These are phyloP conservation scores for Trachops cirrhosus DNA, from an alignment of 2,797 vertebrate genomes.

Conservation along the genomic window DNA sequence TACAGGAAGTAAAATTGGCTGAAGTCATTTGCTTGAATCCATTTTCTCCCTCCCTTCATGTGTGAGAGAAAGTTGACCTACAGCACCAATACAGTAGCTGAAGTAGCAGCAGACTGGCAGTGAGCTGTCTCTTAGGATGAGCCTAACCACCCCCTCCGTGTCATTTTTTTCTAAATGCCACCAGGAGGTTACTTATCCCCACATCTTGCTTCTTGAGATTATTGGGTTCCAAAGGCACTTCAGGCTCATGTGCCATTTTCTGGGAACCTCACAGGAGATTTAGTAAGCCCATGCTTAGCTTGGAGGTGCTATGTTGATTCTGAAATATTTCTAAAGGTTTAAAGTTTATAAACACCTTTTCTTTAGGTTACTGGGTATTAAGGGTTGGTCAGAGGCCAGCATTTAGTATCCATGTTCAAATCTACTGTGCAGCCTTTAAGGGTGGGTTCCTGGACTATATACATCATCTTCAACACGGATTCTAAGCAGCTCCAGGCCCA, in stretches of 20 bases:
- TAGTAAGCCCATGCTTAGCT: not conserved
- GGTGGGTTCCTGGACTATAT: not conserved
- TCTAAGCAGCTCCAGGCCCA: not conserved
- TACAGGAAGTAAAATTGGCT: conserved; percentile 22
- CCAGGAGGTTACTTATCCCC: conserved; percentile 23
- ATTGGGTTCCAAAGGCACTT: not conserved
- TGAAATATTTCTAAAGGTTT: conserved; percentile 41
- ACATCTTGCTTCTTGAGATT: not conserved
- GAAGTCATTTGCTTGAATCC: not conserved
- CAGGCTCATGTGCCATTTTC: not conserved
- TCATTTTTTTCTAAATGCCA: conserved; percentile 43
- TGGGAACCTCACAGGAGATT: not conserved
- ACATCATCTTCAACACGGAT: not conserved
- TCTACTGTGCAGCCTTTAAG: not conserved
- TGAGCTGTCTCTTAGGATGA: not conserved
- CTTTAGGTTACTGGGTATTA: not conserved
- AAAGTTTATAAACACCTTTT: conserved; percentile 14
- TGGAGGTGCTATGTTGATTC: not conserved
- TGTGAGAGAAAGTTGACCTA: not conserved
- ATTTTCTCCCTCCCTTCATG: not conserved
- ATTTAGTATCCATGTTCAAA: not conserved
- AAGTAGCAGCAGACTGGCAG: not conserved
- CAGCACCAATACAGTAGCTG: not conserved
- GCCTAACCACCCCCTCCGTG: not conserved
- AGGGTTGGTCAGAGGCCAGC: not conserved